Base-by-base conservation (phyloP, 2,888 invertebrate species). In the Chloroclysta siterata region DNA sequence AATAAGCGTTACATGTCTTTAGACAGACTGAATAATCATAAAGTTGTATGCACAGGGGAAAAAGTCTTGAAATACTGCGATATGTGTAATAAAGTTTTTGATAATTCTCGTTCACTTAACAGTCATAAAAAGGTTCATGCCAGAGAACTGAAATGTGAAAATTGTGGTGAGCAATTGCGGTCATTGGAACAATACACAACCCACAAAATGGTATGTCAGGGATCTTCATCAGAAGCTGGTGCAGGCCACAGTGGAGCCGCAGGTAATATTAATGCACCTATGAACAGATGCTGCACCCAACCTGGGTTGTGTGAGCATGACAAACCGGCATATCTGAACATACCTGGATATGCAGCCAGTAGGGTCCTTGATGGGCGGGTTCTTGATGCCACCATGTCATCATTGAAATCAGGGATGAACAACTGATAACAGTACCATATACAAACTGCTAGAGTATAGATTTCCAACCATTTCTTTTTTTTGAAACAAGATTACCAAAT, bases 71-170 rank as follows among this genome's bases (percentile, higher is more conserved):
- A 93, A 73, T 93, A 88, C 76, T 93, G 93, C 80, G 93, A 93
- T 83, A 93, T 93, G 93, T 93, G 93, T 76, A 88, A 92, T 61
- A 93, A 93, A 81, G 93, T 93, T 42, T 93, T 93, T 84, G 93
- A 93, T 73, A 93, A 93, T 76, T 93, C 93, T 57, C 87, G 93
- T 76, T 93, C 93, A 44, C 80, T 93, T 46, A 93, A 93, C 75
- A 93, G 93, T 77, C 93, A 93, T 82, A 93, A 92, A 73, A 93
- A 93, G 77, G 93, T 93, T 64, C 93, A 93, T 83, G 93, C 93
- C 54, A 86, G 93, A 74, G 93, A 93, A 79, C 78, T 93, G 54
- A 93, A 93, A 71, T 93, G 93, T 83, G 93, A 93, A 59, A 85
- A 81, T 65, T 93, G 93, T 82, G 93, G 93, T 48, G 93, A 93